Percentiles rank a stretch among this genome's conserved stretches.
These are phyloP conservation scores for Pogonognathellus flavescens DNA, from an alignment of 1,140 invertebrate genomes.

Conservation along the genomic window DNA sequence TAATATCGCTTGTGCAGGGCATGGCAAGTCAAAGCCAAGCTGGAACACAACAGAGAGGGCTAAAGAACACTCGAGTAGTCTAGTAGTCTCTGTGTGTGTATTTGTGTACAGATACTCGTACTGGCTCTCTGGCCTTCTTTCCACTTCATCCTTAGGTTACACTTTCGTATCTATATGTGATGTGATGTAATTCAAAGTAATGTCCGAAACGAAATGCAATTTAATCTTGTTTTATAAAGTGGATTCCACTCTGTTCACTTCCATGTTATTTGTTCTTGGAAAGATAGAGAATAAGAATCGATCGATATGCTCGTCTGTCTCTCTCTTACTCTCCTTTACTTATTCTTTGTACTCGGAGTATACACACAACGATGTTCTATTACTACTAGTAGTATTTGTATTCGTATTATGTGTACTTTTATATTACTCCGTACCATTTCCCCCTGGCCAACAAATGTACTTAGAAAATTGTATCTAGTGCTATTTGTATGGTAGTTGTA, in stretches of 20 bases:
- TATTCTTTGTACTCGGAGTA: conserved; percentile 6
- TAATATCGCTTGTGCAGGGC: background rate
- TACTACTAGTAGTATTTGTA: background rate
- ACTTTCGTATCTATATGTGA: conserved; percentile 33
- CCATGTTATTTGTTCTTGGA: conserved; percentile 46
- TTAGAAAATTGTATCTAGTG: background rate
- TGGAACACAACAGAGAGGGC: too few species aligned
- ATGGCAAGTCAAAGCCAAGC: background rate
- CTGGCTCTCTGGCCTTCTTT: background rate
- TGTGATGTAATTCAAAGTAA: conserved; percentile 51
- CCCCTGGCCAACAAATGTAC: background rate
- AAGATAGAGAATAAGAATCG: conserved; percentile 48
- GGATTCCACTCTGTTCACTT: conserved; percentile 50
- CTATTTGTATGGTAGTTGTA: background rate
- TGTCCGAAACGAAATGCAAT: conserved; percentile 50
- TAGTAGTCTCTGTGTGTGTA: too few species aligned
- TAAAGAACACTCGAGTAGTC: too few species aligned
- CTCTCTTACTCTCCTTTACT: conserved; percentile 33
- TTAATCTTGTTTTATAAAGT: conserved; percentile 50
- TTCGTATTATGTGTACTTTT: background rate
- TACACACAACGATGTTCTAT: too few species aligned
- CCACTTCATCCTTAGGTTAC: too few species aligned
- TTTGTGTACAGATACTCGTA: background rate
- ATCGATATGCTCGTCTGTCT: conserved; percentile 44
- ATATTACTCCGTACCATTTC: background rate